A percentile compares a stretch with the other conserved stretches of the same genome.
phyloP scores from a whole-genome alignment of 30 jellyfish, hydroid and myxozoan species.

The Rhopilema esculentum region DNA sequence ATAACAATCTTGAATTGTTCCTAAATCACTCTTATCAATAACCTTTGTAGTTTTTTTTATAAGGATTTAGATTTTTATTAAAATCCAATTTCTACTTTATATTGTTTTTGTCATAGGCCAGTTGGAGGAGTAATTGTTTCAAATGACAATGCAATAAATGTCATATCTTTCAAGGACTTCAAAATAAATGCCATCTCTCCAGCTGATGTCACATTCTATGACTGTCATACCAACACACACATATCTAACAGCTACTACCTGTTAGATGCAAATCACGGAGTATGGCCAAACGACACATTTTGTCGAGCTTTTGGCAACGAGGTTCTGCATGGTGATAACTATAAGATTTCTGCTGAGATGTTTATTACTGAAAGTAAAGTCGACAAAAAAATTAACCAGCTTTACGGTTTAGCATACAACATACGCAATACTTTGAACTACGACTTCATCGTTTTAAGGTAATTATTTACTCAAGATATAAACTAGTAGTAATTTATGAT shows the following conservation, averaged over 20 bases:
- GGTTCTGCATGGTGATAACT: conserved; percentile 54
- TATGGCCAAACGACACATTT: conserved; percentile 81
- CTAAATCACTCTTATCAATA: neutral
- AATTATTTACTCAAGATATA: neutral
- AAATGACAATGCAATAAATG: conserved; percentile 41
- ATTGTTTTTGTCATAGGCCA: conserved; percentile 22
- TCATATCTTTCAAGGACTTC: conserved; percentile 66
- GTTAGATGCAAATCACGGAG: conserved; percentile 81
- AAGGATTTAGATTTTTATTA: neutral
- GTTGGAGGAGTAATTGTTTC: conserved; percentile 80
- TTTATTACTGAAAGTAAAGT: conserved; percentile 16
- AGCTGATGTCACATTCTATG: conserved; percentile 26
- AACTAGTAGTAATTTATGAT: neutral
- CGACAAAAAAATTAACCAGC: neutral
- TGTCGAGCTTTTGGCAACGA: conserved; percentile 67
- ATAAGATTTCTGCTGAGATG: conserved; percentile 37
- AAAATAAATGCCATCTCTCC: conserved; percentile 42
- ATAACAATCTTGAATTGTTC: neutral
- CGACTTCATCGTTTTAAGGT: conserved; percentile 63
- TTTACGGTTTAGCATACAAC: conserved; percentile 58
- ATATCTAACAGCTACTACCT: conserved; percentile 30
- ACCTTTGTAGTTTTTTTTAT: neutral
- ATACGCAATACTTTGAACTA: conserved; percentile 31
- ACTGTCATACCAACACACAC: conserved; percentile 62
- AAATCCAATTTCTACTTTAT: neutral